These are phyloP conservation scores for Actinernus sp. DNA, from an alignment of 92 coral and sea anemone species.

Conservation along the genomic window DNA sequence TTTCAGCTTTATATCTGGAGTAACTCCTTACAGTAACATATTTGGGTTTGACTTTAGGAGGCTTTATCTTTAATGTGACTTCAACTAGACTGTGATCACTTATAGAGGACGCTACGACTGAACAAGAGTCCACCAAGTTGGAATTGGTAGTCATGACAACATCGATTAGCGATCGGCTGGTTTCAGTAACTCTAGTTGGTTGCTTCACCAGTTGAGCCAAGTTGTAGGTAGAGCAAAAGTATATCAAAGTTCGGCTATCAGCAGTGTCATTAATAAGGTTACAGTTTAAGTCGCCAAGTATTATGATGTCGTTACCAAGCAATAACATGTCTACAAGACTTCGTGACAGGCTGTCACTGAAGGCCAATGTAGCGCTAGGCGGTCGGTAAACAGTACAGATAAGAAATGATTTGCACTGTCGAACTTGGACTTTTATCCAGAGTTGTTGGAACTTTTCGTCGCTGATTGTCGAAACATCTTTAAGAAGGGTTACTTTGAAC, in stretches of 20 bases:
- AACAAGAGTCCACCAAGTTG: conserved; percentile 39
- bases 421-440: conserved; percentile 33
- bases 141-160: no score
- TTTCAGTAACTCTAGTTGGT: conserved; percentile 49
- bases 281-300: no score
- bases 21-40: no score
- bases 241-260: conserved; percentile 18
- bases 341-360: no score
- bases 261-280: no score
- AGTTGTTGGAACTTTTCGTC: conserved; percentile 26
- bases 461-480: conserved; percentile 9
- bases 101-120: conserved; percentile 43
- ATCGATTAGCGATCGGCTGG: conserved; percentile 38
- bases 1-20: no score
- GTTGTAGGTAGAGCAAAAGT: conserved; percentile 50
- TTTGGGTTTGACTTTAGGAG: no score
- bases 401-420: conserved; percentile 22
- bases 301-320: no score
- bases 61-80: no score
- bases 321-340: no score
- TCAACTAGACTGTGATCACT: conserved; percentile 48
- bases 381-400: conserved; percentile 37
- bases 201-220: no score
- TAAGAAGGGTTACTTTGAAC: conserved; percentile 6
- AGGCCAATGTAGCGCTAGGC: conserved; percentile 43